A percentile compares a stretch with the other conserved stretches of the same genome.
These are phyloP conservation scores for Cylloceria caligata DNA, from an alignment of 2,888 invertebrate genomes.

Conservation along the genomic window DNA sequence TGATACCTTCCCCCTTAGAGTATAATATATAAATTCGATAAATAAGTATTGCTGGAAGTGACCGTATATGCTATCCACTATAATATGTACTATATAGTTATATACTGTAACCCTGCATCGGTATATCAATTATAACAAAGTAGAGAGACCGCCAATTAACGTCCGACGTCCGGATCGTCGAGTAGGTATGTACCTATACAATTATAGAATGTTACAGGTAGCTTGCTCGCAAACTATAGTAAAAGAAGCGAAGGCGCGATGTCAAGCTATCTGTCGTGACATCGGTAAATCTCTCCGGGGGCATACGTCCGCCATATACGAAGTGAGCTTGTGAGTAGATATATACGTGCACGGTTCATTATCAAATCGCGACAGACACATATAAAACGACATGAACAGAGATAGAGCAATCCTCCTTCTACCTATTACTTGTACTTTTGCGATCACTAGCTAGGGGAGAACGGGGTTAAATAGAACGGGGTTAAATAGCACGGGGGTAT, in stretches of 20 bases:
- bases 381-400: slow-evolving; percentile 17
- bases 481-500: too few relatives aligned
- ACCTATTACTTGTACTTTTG: slow-evolving; percentile 2
- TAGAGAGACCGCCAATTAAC: slow-evolving; percentile 70
- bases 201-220: slow-evolving; percentile 14
- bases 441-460: neutral
- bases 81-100: slow-evolving; percentile 17
- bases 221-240: slow-evolving; percentile 18
- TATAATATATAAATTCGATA: slow-evolving; percentile 58
- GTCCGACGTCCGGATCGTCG: slow-evolving; percentile 58
- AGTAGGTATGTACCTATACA: neutral
- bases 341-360: slow-evolving; percentile 38
- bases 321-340: neutral
- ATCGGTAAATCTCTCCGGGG: slow-evolving; percentile 67
- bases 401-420: slow-evolving; percentile 24
- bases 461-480: neutral
- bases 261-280: slow-evolving; percentile 70
- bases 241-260: slow-evolving; percentile 68
- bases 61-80: slow-evolving; percentile 16
- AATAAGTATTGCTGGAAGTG: slow-evolving; percentile 25
- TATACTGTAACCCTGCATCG: slow-evolving; percentile 52
- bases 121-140: slow-evolving; percentile 70
- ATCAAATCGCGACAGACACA: slow-evolving; percentile 52
- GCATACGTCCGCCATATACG: slow-evolving; percentile 26
- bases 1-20: slow-evolving; percentile 16